Percentiles rank a stretch among this genome's conserved stretches.
These are phyloP conservation scores for Pseudeuparius sepicola DNA, from an alignment of 2,888 invertebrate genomes.

Conservation along the genomic window DNA sequence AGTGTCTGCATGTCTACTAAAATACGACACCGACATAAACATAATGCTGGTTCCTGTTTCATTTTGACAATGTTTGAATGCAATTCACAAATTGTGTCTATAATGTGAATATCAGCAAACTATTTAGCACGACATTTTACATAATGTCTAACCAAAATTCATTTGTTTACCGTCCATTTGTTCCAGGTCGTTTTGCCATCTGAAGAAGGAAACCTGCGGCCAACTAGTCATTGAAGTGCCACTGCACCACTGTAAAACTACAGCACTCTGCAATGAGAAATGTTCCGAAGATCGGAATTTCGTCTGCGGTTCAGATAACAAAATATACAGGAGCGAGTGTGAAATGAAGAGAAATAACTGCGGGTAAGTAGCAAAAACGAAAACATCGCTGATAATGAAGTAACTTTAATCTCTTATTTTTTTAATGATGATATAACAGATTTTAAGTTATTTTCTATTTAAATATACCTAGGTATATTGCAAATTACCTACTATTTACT, in stretches of 20 bases:
- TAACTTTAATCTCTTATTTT: no score
- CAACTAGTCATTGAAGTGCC: constrained; percentile 78
- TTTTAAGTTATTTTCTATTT: no score
- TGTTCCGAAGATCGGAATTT: constrained; percentile 65
- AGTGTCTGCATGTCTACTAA: no score
- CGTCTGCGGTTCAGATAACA: constrained; percentile 83
- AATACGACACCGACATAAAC: no score
- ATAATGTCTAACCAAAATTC: not conserved
- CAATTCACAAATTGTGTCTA: no score
- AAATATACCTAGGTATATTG: no score
- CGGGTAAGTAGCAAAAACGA: constrained; percentile 34
- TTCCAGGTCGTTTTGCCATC: constrained; percentile 68
- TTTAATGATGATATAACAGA: no score
- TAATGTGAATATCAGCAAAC: no score
- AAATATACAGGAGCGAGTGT: constrained; percentile 83
- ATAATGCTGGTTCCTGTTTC: no score
- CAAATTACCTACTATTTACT: no score
- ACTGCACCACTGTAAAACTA: constrained; percentile 73
- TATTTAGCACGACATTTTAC: no score
- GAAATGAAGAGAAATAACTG: constrained; percentile 87
- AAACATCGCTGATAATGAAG: not conserved
- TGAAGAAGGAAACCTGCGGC: constrained; percentile 73
- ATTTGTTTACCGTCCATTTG: not conserved
- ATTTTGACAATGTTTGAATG: no score
- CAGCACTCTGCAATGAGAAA: constrained; percentile 69